Evolutionary conservation across 2,797 vertebrate genomes (phyloP).

Genomic region (Eulemur mongoz): DNA sequence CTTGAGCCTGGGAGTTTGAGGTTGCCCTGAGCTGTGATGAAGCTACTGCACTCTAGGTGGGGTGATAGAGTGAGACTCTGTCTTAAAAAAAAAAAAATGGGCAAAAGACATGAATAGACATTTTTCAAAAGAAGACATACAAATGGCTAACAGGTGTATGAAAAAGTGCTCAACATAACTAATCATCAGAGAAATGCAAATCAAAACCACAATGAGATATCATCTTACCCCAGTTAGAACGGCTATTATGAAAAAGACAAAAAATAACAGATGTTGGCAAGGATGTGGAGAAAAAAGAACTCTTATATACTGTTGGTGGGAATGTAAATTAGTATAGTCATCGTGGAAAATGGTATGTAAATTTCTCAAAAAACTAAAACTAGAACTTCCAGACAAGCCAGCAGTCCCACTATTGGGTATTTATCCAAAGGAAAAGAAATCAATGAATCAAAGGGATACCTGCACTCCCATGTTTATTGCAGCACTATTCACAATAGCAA

Average conservation of each 20-base stretch:
- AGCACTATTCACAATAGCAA: not conserved
- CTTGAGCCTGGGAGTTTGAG: too few species aligned
- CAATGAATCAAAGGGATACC: not conserved
- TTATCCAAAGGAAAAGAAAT: not conserved
- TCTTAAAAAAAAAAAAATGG: too few species aligned
- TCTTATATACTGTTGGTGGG: not conserved
- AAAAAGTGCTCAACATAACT: not conserved
- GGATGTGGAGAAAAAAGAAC: not conserved
- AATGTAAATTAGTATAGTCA: not conserved
- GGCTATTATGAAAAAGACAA: not conserved
- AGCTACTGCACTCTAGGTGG: too few species aligned
- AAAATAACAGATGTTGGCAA: not conserved
- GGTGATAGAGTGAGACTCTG: too few species aligned
- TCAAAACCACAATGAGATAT: not conserved
- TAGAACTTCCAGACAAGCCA: not conserved
- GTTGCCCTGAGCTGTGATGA: too few species aligned
- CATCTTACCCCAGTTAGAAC: not conserved
- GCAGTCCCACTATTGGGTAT: not conserved
- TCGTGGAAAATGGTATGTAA: not conserved
- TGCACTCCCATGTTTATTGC: not conserved
- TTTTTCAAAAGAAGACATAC: not conserved
- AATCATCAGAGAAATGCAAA: not conserved
- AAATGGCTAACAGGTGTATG: not conserved
- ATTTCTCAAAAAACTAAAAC: not conserved
- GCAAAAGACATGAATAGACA: not conserved